Conservation (phyloP, 23 tunicate genomes). For the Aplidium turbinatum region DNA sequence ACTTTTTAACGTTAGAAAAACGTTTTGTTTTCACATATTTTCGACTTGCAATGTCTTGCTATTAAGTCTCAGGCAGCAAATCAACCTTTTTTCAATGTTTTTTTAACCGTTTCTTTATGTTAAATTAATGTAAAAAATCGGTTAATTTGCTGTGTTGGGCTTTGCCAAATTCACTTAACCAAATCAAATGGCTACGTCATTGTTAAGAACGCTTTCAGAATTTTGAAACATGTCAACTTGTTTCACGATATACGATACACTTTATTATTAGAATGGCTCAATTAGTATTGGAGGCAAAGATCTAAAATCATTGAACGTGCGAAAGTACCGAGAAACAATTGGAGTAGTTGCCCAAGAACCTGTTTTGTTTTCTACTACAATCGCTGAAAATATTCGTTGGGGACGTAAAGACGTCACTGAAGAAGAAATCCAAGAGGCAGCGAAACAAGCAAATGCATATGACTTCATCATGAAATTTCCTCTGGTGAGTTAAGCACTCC, state of each 20-base stretch:
- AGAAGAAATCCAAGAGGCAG: conserved; percentile 72
- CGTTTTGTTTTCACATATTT: too few relatives aligned
- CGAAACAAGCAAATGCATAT: conserved; percentile 86
- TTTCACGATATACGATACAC: not conserved
- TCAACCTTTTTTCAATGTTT: too few relatives aligned
- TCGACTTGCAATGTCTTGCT: too few relatives aligned
- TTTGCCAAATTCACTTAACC: not conserved
- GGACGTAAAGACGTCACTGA: conserved; percentile 79
- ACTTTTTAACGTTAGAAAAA: too few relatives aligned
- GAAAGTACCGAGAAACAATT: conserved; percentile 58
- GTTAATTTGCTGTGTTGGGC: too few relatives aligned
- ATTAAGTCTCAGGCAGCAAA: too few relatives aligned
- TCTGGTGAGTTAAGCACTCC: conserved; percentile 36
- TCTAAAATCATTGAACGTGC: conserved; percentile 41
- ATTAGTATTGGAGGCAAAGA: conserved; percentile 57
- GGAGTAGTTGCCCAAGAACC: conserved; percentile 97
- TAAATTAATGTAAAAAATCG: too few relatives aligned
- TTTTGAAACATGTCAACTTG: too few relatives aligned
- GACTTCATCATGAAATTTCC: conserved; percentile 81
- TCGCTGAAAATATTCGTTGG: conserved; percentile 93
- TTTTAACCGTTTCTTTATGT: too few relatives aligned
- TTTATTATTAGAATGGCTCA: conserved; percentile 71
- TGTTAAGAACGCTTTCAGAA: too few relatives aligned
- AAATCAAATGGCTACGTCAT: not conserved
- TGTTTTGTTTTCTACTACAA: conserved; percentile 76